Conservation (phyloP, 2,888 invertebrate genomes). For the Subacronicta megacephala region DNA sequence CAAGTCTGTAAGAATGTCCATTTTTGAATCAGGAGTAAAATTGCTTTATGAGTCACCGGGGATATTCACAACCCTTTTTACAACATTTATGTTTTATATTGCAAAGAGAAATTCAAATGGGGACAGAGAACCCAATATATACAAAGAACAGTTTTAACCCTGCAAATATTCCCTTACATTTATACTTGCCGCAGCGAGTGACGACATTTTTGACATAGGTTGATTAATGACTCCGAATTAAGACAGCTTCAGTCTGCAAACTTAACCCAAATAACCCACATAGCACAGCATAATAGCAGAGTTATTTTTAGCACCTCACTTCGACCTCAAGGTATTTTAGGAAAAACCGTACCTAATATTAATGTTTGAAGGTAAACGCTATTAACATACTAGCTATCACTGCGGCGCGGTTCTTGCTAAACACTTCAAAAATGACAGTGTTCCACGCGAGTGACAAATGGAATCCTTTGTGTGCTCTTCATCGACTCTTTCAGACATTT, state of each 20-base stretch:
- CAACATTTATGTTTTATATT: conserved; percentile 8
- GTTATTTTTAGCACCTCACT: conserved; percentile 29
- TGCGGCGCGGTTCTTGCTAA: conserved; percentile 23
- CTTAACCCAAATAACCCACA: conserved; percentile 34
- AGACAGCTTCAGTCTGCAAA: conserved; percentile 40
- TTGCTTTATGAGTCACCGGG: conserved; percentile 8
- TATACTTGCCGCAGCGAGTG: conserved; percentile 16
- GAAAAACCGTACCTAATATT: conserved; percentile 33
- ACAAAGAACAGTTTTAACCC: conserved; percentile 25
- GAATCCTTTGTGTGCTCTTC: conserved; percentile 46
- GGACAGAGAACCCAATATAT: conserved; percentile 7
- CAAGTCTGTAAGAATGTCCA: conserved; percentile 8
- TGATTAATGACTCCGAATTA: conserved; percentile 53
- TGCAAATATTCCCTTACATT: conserved; percentile 15
- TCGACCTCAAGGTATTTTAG: conserved; percentile 15
- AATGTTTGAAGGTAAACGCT: conserved; percentile 31
- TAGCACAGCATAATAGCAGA: conserved; percentile 30
- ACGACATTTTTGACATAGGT: conserved; percentile 45
- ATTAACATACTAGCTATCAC: conserved; percentile 32
- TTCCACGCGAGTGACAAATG: conserved; percentile 48
- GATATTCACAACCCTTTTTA: conserved; percentile 10
- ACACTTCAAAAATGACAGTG: conserved; percentile 41
- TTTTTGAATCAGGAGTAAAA: conserved; percentile 10
- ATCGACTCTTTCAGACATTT: conserved; percentile 45
- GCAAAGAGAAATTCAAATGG: conserved; percentile 37